A percentile compares a stretch with the other conserved stretches of the same genome.
Evolutionary conservation across 2,888 invertebrate genomes (phyloP).

Genomic region (Spodoptera exigua): DNA sequence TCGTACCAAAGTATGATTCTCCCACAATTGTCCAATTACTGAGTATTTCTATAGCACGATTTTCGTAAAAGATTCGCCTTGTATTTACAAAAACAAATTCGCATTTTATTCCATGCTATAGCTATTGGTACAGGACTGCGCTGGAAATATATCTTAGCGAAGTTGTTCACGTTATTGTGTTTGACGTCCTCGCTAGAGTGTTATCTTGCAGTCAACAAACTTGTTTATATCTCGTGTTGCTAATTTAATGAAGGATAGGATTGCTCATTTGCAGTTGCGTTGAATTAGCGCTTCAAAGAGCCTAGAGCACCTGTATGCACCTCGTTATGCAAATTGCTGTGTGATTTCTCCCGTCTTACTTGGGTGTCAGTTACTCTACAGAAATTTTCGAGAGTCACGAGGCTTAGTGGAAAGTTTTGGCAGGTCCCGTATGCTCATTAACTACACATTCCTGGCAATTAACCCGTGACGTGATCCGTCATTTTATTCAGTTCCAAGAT

Average conservation of each 20-base stretch:
- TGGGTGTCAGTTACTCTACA: constrained; percentile 48
- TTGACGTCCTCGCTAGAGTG: neutral
- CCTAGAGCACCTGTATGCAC: constrained; percentile 51
- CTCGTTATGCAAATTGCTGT: constrained; percentile 68
- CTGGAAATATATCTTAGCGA: no score
- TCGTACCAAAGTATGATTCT: no score
- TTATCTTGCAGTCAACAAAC: constrained; percentile 14
- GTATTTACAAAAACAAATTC: no score
- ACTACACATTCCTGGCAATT: constrained; percentile 30
- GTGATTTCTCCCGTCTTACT: constrained; percentile 61
- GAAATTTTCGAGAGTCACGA: constrained; percentile 48
- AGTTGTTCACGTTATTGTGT: constrained; percentile 1
- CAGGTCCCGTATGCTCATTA: constrained; percentile 32
- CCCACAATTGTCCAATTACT: no score
- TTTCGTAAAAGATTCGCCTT: no score
- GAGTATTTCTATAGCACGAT: no score
- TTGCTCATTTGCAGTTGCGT: constrained; percentile 61
- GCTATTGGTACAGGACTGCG: no score
- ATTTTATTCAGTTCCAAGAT: neutral
- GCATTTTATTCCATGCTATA: no score
- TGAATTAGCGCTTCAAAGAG: constrained; percentile 61
- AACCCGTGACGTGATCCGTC: constrained; percentile 25
- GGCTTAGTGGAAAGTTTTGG: constrained; percentile 34
- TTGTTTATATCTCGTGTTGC: constrained; percentile 17
- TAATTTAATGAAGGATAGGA: constrained; percentile 58